Conservation (phyloP, 2,888 invertebrate species). For the Hemithea aestivaria region DNA sequence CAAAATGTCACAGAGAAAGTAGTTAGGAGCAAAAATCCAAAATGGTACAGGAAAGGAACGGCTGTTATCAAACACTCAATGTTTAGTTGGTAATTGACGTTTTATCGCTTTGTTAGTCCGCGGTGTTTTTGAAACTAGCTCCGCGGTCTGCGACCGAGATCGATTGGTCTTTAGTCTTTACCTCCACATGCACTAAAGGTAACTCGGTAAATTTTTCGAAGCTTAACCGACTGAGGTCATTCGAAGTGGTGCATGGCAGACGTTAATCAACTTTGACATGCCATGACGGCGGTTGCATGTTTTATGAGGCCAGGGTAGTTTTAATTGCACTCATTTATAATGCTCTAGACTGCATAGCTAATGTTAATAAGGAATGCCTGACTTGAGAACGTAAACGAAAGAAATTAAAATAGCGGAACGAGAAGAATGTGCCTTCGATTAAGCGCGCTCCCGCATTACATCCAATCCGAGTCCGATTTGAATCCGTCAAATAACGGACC, state of each 20-base stretch:
- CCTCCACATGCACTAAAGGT: conserved; percentile 8
- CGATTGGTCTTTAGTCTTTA: conserved; percentile 15
- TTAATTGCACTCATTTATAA: conserved; percentile 9
- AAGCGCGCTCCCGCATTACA: too few species aligned
- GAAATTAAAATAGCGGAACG: too few species aligned
- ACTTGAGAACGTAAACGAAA: too few species aligned
- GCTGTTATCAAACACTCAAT: conserved; percentile 32
- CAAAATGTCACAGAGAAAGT: too few species aligned
- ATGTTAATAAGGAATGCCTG: neutral
- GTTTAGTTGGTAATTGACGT: conserved; percentile 40
- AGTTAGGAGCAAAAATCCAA: conserved; percentile 3
- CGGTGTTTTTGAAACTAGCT: conserved; percentile 23
- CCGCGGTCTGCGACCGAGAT: conserved; percentile 14
- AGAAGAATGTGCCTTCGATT: too few species aligned
- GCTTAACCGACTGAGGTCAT: conserved; percentile 20
- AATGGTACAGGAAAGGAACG: conserved; percentile 17
- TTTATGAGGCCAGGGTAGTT: conserved; percentile 17
- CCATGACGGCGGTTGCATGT: conserved; percentile 20
- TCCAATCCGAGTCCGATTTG: too few species aligned
- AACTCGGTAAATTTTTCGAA: neutral
- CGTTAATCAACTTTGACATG: conserved; percentile 28
- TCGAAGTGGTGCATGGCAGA: conserved; percentile 27
- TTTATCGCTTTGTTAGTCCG: conserved; percentile 56
- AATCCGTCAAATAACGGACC: too few species aligned
- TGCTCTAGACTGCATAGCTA: neutral